These are phyloP conservation scores for Synaphobranchus kaupii DNA, from an alignment of 2,797 vertebrate genomes.

Conservation along the genomic window DNA sequence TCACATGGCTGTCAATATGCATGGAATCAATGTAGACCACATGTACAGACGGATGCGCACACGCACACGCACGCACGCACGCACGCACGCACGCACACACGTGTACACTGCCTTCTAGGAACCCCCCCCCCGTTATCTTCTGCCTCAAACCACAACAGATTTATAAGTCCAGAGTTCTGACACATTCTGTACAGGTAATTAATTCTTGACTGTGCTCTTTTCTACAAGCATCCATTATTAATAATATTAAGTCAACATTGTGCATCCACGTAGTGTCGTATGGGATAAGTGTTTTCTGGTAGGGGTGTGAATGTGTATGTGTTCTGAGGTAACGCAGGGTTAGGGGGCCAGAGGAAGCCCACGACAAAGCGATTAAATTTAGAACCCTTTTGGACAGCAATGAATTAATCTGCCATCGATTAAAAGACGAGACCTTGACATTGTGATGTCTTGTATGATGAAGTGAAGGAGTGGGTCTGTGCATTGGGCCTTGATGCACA, in stretches of 20 bases:
- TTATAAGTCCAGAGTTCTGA: background rate
- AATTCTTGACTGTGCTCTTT: conserved; percentile 58
- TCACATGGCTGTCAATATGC: background rate
- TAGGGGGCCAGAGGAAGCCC: conserved; percentile 9
- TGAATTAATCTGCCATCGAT: conserved; percentile 66
- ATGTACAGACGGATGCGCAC: background rate
- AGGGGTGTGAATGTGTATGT: background rate
- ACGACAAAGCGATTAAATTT: conserved; percentile 43
- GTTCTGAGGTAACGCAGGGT: conserved; percentile 32
- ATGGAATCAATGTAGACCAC: background rate
- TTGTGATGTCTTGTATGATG: conserved; percentile 57
- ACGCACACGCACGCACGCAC: background rate
- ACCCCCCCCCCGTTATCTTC: conserved; percentile 32
- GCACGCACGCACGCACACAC: background rate
- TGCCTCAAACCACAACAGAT: too few relatives aligned
- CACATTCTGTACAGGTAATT: conserved; percentile 76
- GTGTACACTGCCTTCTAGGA: background rate
- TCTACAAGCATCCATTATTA: conserved; percentile 79
- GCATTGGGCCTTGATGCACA: background rate
- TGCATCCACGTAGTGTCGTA: background rate
- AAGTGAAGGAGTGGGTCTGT: conserved; percentile 53
- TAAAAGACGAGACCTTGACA: conserved; percentile 65
- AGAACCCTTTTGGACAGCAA: conserved; percentile 44
- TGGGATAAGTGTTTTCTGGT: background rate
- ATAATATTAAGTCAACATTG: conserved; percentile 57